Conservation (phyloP, 1,140 invertebrate species). For the Drosophila kanapiae region DNA sequence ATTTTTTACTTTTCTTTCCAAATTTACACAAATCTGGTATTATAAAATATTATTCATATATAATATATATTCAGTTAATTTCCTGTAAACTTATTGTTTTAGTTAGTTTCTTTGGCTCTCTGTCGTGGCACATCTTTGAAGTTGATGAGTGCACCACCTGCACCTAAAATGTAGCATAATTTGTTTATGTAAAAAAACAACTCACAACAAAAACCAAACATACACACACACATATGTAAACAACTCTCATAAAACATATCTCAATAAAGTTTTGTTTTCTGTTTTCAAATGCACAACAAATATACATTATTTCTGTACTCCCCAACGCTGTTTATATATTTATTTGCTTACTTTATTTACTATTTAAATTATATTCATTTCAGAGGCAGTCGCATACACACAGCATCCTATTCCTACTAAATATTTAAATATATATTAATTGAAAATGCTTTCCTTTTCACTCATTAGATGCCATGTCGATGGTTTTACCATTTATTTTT, state of each 20-base stretch:
- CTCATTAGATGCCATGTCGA: constrained; percentile 50
- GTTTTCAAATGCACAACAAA: constrained; percentile 67
- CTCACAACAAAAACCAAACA: too few species aligned
- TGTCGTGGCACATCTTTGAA: constrained; percentile 52
- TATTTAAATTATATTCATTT: constrained; percentile 10
- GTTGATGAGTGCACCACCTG: constrained; percentile 39
- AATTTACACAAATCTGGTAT: constrained; percentile 45
- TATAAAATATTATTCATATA: constrained; percentile 7
- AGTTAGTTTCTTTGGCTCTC: constrained; percentile 46
- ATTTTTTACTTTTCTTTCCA: constrained; percentile 26
- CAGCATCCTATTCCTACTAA: too few species aligned
- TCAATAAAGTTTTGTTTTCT: constrained; percentile 83
- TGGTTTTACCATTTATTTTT: constrained; percentile 39
- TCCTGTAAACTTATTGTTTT: constrained; percentile 59
- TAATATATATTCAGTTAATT: constrained; percentile 8
- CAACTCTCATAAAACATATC: constrained; percentile 50
- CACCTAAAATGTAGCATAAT: constrained; percentile 39
- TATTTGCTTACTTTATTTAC: constrained; percentile 2
- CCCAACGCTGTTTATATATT: neutral
- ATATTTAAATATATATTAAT: neutral
- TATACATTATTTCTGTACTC: constrained; percentile 13
- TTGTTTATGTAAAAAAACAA: constrained; percentile 66
- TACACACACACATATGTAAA: constrained; percentile 47
- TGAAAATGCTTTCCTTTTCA: neutral
- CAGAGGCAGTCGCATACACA: constrained; percentile 1